phyloP scores from a whole-genome alignment of 2,113 vertebrate genomes.

The Corythaeola cristata region DNA sequence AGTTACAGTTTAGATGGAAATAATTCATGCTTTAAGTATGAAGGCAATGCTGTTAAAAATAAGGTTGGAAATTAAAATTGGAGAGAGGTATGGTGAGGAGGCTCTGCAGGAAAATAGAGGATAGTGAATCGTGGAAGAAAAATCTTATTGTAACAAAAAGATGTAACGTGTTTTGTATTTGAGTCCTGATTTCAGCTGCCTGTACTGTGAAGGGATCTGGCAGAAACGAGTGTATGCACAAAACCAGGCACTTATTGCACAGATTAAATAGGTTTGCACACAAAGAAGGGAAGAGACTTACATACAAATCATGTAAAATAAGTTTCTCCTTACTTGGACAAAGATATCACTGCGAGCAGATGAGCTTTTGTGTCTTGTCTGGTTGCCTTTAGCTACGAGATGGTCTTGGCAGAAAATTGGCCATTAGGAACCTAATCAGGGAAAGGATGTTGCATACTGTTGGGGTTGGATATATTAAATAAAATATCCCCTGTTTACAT shows the following conservation, averaged over 20 bases:
- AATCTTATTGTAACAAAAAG: neutral
- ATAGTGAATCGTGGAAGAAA: neutral
- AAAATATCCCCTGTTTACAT: neutral
- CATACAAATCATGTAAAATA: neutral
- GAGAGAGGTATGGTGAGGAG: neutral
- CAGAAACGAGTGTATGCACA: neutral
- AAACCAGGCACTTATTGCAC: neutral
- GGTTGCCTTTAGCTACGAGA: neutral
- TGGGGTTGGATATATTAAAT: neutral
- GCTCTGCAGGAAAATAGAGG: neutral
- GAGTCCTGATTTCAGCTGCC: neutral
- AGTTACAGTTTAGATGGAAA: neutral
- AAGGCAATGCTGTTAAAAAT: neutral
- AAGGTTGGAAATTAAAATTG: neutral
- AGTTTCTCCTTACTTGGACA: neutral
- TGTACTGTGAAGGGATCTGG: neutral
- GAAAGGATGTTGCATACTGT: neutral
- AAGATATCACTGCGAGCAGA: neutral
- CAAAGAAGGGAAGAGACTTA: neutral
- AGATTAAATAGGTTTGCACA: neutral
- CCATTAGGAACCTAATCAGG: neutral
- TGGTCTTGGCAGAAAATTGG: neutral
- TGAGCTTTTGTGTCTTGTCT: neutral
- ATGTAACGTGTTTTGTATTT: fast-evolving
- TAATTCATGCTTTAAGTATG: neutral